These are phyloP conservation scores for Drosophila nr. perissopoda DNA, from an alignment of 2,888 invertebrate species.

Conservation along the genomic window DNA sequence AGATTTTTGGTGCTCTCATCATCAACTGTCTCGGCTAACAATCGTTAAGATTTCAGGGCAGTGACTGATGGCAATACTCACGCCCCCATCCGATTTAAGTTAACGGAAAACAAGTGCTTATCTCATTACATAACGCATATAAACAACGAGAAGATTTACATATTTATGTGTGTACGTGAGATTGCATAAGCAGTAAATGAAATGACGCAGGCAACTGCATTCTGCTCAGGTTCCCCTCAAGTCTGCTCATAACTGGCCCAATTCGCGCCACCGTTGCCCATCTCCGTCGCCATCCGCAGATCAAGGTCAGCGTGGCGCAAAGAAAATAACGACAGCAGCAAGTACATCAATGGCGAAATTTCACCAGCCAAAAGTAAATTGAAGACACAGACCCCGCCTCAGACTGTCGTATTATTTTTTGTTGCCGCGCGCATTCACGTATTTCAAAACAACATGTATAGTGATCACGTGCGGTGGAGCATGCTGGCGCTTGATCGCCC, in stretches of 20 bases:
- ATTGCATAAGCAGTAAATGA: constrained; percentile 64
- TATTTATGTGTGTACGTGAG: constrained; percentile 60
- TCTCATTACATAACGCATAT: constrained; percentile 60
- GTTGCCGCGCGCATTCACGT: constrained; percentile 40
- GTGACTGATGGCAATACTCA: constrained; percentile 24
- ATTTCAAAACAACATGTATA: constrained; percentile 54
- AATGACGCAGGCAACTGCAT: constrained; percentile 53
- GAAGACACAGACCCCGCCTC: constrained; percentile 25
- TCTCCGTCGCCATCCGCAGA: constrained; percentile 47
- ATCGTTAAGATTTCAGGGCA: constrained; percentile 14
- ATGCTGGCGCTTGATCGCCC: constrained; percentile 33
- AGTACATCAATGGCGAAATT: constrained; percentile 58
- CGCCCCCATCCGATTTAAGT: constrained; percentile 21
- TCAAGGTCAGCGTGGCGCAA: constrained; percentile 63
- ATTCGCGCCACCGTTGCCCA: constrained; percentile 38
- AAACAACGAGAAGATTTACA: constrained; percentile 67
- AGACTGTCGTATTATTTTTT: constrained; percentile 10
- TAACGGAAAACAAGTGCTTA: constrained; percentile 47
- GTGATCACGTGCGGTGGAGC: constrained; percentile 62
- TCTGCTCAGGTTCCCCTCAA: constrained; percentile 23
- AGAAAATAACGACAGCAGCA: constrained; percentile 35
- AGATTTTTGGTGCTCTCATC: not conserved
- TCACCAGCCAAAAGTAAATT: constrained; percentile 63
- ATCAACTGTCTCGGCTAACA: not conserved
- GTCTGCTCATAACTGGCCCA: constrained; percentile 22